Base-by-base conservation (phyloP, 2,888 invertebrate genomes). In the Folsomia manolachei region DNA sequence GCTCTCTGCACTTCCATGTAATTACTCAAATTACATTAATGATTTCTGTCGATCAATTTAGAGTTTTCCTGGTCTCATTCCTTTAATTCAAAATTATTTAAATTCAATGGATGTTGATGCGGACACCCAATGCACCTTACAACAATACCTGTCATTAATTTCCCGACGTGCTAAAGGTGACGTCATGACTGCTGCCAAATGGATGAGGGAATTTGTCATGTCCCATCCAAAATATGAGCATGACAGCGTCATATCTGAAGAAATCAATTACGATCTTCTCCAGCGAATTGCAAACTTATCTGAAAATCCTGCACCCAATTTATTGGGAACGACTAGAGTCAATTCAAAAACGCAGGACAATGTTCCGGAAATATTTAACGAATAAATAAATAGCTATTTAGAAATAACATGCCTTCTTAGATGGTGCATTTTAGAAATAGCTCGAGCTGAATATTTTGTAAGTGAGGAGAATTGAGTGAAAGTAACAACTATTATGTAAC, bases 61-160 rank as follows among this genome's bases (percentile, higher is more conserved):
- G 79, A 78, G 90, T 74, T 99, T 98, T 86, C 96, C 97, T 25
- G 99, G 99, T 0, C 87, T 99, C 81, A 90, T 97, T 79, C 94
- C 97, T 1, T 86, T 99, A 81, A 95, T 99, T 75, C 92, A 95
- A 83, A 94, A 92, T 81, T 99, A 96, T 85, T 87, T 99, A 81
- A 91, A 92, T 79, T 93, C 92, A 74, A 94, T 97, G 90, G 97
- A 99, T 84, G 93, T 97, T 66, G 99, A 99, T 86, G 95, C 97
- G 1, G 98, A 98, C 84, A 98, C 97, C 56, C 93, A 95, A 84
- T 98, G 98, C 86, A 76, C 76, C 11, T 67, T 99, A 82, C 93
- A 94, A 84, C 94, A 97, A 85, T 99, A 99, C 86, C 88, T 99
- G 77, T 93, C 92, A 83, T 89, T 97, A 75, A 97, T 99, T 83